These are phyloP conservation scores for Carabus problematicus DNA, from an alignment of 2,888 invertebrate genomes.

Conservation along the genomic window DNA sequence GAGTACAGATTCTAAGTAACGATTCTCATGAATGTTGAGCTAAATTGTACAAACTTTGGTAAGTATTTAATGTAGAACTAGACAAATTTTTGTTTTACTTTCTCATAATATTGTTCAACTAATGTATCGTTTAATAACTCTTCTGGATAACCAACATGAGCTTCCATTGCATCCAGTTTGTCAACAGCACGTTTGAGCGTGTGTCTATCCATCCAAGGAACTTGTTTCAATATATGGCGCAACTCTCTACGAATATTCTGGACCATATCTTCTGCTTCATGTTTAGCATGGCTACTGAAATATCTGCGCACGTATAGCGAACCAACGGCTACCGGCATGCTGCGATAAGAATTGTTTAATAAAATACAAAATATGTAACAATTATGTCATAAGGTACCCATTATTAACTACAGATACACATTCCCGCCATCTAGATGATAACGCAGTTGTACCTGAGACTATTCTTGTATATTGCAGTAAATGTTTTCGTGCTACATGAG, in stretches of 20 bases:
- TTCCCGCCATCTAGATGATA: conserved; percentile 83
- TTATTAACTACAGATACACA: conserved; percentile 77
- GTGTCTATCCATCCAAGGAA: conserved; percentile 55
- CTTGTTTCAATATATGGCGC: conserved; percentile 50
- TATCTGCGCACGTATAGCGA: conserved; percentile 51
- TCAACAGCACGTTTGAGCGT: conserved; percentile 52
- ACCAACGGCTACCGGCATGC: conserved; percentile 43
- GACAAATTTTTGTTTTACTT: conserved; percentile 11
- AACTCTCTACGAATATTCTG: conserved; percentile 54
- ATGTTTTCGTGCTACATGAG: conserved; percentile 72
- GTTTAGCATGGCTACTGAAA: conserved; percentile 52
- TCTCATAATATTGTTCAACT: conserved; percentile 35
- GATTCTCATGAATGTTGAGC: conserved; percentile 70
- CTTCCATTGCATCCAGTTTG: conserved; percentile 48
- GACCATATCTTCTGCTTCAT: conserved; percentile 51
- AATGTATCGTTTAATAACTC: conserved; percentile 33
- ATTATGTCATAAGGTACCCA: conserved; percentile 60
- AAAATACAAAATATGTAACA: conserved; percentile 2
- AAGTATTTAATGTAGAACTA: background rate
- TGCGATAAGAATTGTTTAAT: conserved; percentile 5
- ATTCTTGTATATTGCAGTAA: conserved; percentile 78
- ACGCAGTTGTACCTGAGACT: conserved; percentile 77
- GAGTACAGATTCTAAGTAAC: conserved; percentile 71
- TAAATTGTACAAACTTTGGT: conserved; percentile 49
- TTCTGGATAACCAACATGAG: conserved; percentile 37